Conservation (phyloP, 2,797 vertebrate genomes). For the Vultur gryphus region DNA sequence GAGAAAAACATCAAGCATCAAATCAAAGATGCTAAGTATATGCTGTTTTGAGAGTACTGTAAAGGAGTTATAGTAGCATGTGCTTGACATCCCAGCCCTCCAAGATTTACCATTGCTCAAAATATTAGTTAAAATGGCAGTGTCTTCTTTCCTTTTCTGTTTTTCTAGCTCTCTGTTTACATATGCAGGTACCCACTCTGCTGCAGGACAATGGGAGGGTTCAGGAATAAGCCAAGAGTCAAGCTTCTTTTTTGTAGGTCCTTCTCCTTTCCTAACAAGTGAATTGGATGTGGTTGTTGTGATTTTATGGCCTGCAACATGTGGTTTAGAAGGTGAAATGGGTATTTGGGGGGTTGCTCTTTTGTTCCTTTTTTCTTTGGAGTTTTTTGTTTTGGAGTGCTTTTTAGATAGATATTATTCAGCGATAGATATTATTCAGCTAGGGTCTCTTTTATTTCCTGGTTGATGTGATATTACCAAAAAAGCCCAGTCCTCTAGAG, state of each 20-base stretch:
- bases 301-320: neutral
- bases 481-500: neutral
- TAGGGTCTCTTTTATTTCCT: neutral
- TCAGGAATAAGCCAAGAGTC: neutral
- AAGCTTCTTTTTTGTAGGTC: neutral
- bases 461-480: neutral
- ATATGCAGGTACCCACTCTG: neutral
- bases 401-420: neutral
- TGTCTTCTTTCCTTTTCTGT: neutral
- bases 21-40: neutral
- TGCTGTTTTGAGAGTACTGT: neutral
- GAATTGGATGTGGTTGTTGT: neutral
- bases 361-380: neutral
- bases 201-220: neutral
- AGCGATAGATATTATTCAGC: neutral
- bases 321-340: neutral
- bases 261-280: neutral
- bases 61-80: neutral
- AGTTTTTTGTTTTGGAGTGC: neutral
- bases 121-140: neutral
- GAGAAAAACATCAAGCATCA: neutral
- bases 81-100: neutral
- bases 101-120: neutral
- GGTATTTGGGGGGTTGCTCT: neutral
- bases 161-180: neutral